Base-by-base conservation (phyloP, 1,140 invertebrate species). In the Cheumatopsyche charites region DNA sequence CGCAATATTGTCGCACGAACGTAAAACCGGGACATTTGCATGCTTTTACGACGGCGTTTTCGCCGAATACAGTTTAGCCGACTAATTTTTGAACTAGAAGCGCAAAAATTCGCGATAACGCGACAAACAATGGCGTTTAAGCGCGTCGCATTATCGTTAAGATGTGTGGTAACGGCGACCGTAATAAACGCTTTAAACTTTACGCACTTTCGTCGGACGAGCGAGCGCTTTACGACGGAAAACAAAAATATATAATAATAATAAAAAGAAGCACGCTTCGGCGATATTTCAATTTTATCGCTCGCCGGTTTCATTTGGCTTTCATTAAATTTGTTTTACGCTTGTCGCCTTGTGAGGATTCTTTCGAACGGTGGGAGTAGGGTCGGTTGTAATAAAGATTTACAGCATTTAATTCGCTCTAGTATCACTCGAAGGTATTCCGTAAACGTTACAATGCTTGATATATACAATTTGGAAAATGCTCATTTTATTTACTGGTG, bases 261-360 rank as follows among this genome's bases (percentile, higher is more conserved):
- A n/a, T 12, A 47, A 15, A 21, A 58, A 58, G 21, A 25, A 58
- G 25, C 12, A 23, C 19, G 21, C 49, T 19, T 52, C 23, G 21
- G 12, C 55, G 29, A 58, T 58, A 58, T 23, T 58, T 58, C 55
- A 58, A 58, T 58, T 58, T 58, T 58, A 58, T 58, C 23, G 55
- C 23, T 25, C 23, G 21, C 17, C 21, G 11, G 43, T 47, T 15
- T 47, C 43, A 15, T 47, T 47, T n/a, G 13, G 55, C 19, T 58
- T 58, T 58, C 55, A 58, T 58, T 47, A 21, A 58, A 58, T 58
- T 25, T 58, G 55, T 58, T 58, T 58, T 58, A 58, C 21, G 21
- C 21, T 55, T 58, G 55, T 58, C 55, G 17, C 11, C 21, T 15
- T 52, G 9, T 52, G 15, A 13, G 55, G 6, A 58, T 58, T 52